Conservation (phyloP, 2,797 vertebrate species). For the Scolopax rusticola region DNA sequence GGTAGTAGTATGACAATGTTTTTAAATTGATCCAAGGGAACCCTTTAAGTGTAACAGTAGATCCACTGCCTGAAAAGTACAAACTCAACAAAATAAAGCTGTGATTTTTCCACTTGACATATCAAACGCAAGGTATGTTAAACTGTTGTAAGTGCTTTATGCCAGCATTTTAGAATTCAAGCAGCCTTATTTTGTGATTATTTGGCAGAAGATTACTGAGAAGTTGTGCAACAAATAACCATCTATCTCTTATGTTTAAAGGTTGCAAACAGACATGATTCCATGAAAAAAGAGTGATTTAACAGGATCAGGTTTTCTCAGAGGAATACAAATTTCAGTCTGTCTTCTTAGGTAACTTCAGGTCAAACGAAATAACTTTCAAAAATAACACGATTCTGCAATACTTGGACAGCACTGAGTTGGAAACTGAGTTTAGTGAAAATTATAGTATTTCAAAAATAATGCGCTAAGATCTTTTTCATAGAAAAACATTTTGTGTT, state of each 20-base stretch:
- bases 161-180: neutral
- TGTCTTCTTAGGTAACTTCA: slow-evolving; percentile 78
- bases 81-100: neutral
- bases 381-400: slow-evolving; percentile 82
- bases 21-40: neutral
- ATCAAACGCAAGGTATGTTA: slow-evolving; percentile 9
- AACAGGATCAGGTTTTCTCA: slow-evolving; percentile 28
- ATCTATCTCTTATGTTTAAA: neutral
- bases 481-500: slow-evolving; percentile 84
- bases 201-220: neutral
- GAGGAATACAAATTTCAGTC: slow-evolving; percentile 59
- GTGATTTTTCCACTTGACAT: slow-evolving; percentile 40
- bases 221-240: neutral
- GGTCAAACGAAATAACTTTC: slow-evolving; percentile 79
- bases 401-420: slow-evolving; percentile 73
- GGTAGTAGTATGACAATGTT: neutral
- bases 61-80: neutral
- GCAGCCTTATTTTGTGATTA: neutral
- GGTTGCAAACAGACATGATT: neutral
- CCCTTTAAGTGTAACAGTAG: neutral
- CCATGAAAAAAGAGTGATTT: slow-evolving; percentile 48
- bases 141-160: neutral
- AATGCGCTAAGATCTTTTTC: slow-evolving; percentile 83
- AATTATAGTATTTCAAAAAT: slow-evolving; percentile 86
- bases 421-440: slow-evolving; percentile 83